Conservation (phyloP, 2,888 invertebrate genomes). For the Epinotia demarniana region DNA sequence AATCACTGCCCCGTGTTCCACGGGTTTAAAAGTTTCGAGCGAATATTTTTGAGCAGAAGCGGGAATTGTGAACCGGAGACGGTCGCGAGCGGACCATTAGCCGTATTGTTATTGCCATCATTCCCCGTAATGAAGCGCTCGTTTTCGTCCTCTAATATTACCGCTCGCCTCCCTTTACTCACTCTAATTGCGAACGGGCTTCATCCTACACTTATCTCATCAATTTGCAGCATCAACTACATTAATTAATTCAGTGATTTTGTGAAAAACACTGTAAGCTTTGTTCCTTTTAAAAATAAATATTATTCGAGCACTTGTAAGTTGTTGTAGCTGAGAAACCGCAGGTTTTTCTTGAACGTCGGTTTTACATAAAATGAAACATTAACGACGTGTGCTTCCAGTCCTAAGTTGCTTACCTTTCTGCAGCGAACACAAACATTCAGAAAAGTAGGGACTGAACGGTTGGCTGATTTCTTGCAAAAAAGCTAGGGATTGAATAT, state of each 20-base stretch:
- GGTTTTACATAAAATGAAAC: conserved; percentile 41
- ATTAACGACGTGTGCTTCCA: conserved; percentile 37
- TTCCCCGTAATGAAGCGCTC: conserved; percentile 81
- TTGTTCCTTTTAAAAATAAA: conserved; percentile 25
- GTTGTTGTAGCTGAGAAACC: conserved; percentile 13
- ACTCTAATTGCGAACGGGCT: conserved; percentile 69
- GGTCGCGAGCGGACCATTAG: conserved; percentile 77
- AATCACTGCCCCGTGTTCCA: conserved; percentile 50
- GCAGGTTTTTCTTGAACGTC: conserved; percentile 29
- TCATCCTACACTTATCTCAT: conserved; percentile 72
- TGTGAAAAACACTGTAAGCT: conserved; percentile 54
- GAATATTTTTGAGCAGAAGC: conserved; percentile 70
- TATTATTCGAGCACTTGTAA: conserved; percentile 3
- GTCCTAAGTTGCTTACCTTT: conserved; percentile 42
- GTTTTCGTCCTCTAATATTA: conserved; percentile 80
- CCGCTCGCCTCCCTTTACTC: conserved; percentile 74
- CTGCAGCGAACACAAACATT: conserved; percentile 34
- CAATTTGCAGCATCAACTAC: conserved; percentile 64
- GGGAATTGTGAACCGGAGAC: conserved; percentile 65
- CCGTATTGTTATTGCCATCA: conserved; percentile 82
- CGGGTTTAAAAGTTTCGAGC: conserved; percentile 65
- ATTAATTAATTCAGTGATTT: conserved; percentile 73
- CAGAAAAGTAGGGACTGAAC: conserved; percentile 36
- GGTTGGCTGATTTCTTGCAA: conserved; percentile 42
- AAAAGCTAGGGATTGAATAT: conserved; percentile 56